Percentiles rank a stretch among this genome's conserved stretches.
phyloP scores from a whole-genome alignment of 64 coral and sea anemone genomes.

The Catalaphyllia jardinei region DNA sequence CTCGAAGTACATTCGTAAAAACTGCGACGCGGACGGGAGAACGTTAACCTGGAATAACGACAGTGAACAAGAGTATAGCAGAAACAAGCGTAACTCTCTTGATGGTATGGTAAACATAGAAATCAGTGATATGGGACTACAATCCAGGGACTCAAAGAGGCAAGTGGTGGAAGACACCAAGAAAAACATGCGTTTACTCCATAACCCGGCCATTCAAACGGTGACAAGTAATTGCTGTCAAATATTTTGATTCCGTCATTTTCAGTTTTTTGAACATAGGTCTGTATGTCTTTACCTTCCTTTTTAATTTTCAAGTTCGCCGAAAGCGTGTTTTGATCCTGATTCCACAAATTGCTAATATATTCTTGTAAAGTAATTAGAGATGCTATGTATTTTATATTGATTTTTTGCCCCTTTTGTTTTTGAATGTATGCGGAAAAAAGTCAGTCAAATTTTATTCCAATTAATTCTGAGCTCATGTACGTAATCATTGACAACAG shows the following conservation, averaged over 20 bases:
- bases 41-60: constrained; percentile 36
- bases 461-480: no score
- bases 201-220: constrained; percentile 51
- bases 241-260: constrained; percentile 68
- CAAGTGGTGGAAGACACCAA: constrained; percentile 31
- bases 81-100: constrained; percentile 47
- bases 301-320: background rate
- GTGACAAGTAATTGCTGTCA: constrained; percentile 96
- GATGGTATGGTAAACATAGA: constrained; percentile 55
- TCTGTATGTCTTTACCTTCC: background rate
- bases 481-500: no score
- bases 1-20: constrained; percentile 75
- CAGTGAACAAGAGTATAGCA: background rate
- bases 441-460: no score
- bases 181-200: constrained; percentile 37
- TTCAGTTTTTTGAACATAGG: background rate
- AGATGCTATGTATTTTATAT: no score
- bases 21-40: constrained; percentile 31
- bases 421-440: no score
- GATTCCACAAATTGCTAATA: no score
- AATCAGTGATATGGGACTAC: constrained; percentile 77
- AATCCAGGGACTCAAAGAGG: constrained; percentile 65
- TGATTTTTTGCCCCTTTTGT: no score
- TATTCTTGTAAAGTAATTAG: no score
- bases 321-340: no score